A percentile compares a stretch with the other conserved stretches of the same genome.
These are phyloP conservation scores for Gadus chalcogrammus DNA, from an alignment of 2,113 vertebrate species.

Conservation along the genomic window DNA sequence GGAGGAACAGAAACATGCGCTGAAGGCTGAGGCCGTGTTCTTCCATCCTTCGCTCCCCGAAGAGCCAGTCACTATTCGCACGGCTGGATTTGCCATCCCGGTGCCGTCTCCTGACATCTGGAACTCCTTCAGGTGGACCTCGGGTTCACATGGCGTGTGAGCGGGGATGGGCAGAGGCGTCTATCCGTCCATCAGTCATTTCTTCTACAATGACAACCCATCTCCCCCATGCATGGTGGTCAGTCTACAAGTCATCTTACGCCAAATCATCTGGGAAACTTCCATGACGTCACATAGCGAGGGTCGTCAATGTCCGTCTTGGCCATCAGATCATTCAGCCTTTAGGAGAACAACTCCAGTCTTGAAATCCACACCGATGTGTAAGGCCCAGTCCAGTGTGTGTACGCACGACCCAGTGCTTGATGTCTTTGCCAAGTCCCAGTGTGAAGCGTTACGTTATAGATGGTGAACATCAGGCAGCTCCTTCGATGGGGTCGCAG, in stretches of 20 bases:
- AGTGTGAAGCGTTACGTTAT: background rate
- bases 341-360: constrained; percentile 4
- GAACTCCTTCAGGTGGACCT: constrained; percentile 18
- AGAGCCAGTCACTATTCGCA: constrained; percentile 33
- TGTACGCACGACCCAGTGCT: background rate
- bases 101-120: constrained; percentile 16
- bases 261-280: constrained; percentile 26
- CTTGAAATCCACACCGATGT: constrained; percentile 25
- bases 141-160: background rate
- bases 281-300: constrained; percentile 21
- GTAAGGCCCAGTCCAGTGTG: constrained; percentile 24
- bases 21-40: constrained; percentile 50
- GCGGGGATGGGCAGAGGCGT: background rate
- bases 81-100: constrained; percentile 28
- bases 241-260: constrained; percentile 25
- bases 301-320: constrained; percentile 7
- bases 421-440: constrained; percentile 10
- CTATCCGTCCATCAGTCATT: constrained; percentile 26
- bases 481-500: constrained; percentile 5
- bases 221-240: background rate
- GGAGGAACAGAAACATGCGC: constrained; percentile 88
- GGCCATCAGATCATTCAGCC: constrained; percentile 4
- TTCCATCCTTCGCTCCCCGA: constrained; percentile 52
- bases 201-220: constrained; percentile 16
- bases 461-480: background rate